A percentile compares a stretch with the other conserved stretches of the same genome.
These are phyloP conservation scores for Hirudinaria manillensis DNA, from an alignment of 2,888 invertebrate species.

Conservation along the genomic window DNA sequence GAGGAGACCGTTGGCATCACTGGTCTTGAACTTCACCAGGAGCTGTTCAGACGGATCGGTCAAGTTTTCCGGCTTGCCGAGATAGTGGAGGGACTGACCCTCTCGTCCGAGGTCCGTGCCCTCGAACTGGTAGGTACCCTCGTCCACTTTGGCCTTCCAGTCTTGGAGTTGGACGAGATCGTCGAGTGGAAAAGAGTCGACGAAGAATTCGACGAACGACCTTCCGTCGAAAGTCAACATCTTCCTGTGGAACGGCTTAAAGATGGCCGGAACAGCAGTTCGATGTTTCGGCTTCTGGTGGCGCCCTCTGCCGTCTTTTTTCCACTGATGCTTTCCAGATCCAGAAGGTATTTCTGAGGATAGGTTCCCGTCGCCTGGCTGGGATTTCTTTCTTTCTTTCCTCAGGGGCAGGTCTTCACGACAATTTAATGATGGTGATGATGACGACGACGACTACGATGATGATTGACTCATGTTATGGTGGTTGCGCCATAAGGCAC, in stretches of 20 bases:
- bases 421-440: no score
- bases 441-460: no score
- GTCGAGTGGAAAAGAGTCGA: slow-evolving; percentile 25
- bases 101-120: slow-evolving; percentile 9
- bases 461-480: no score
- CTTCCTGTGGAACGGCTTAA: slow-evolving; percentile 21
- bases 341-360: no score
- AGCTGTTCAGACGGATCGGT: slow-evolving; percentile 41
- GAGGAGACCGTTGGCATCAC: slow-evolving; percentile 45
- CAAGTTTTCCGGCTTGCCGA: slow-evolving; percentile 35
- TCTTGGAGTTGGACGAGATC: slow-evolving; percentile 5
- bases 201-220: slow-evolving; percentile 44
- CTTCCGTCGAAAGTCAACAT: slow-evolving; percentile 43
- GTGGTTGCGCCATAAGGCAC: no score
- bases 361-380: background rate
- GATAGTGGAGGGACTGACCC: background rate
- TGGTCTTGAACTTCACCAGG: slow-evolving; percentile 45
- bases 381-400: background rate
- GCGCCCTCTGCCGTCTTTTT: background rate
- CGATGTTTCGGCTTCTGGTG: background rate
- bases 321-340: background rate
- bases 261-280: background rate
- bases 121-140: background rate
- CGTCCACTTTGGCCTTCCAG: background rate
- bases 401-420: background rate